Conservation (phyloP, 2,888 invertebrate genomes). For the Diplazon laetatorius region DNA sequence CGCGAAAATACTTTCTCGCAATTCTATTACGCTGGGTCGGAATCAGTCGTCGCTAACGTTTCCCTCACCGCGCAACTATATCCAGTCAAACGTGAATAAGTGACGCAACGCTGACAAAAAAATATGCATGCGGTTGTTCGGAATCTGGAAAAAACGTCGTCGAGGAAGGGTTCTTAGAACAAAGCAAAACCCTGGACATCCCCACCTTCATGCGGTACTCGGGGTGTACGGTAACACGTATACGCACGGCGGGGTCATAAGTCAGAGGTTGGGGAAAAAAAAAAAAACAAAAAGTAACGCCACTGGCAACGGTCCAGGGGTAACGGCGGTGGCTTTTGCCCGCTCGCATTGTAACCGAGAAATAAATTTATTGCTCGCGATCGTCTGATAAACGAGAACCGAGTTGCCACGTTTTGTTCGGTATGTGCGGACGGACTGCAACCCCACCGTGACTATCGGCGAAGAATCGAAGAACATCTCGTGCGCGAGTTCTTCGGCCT, state of each 20-base stretch:
- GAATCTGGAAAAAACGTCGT: neutral
- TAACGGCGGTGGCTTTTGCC: constrained; percentile 57
- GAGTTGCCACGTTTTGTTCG: constrained; percentile 40
- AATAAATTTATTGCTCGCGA: constrained; percentile 74
- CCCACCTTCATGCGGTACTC: constrained; percentile 12
- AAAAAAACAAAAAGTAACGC: constrained; percentile 72
- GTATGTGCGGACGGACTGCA: constrained; percentile 19
- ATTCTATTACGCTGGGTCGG: constrained; percentile 23
- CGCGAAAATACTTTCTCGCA: constrained; percentile 33
- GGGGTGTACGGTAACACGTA: constrained; percentile 22
- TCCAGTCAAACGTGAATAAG: neutral
- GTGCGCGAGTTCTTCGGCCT: constrained; percentile 33
- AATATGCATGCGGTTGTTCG: neutral
- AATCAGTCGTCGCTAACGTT: neutral
- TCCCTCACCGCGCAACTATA: neutral
- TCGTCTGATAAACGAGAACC: constrained; percentile 74
- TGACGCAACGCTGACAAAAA: constrained; percentile 23
- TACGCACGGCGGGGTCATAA: constrained; percentile 69
- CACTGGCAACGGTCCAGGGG: constrained; percentile 72
- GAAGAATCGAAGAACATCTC: constrained; percentile 53
- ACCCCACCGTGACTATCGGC: constrained; percentile 22
- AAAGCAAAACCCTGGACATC: constrained; percentile 63
- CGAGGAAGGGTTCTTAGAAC: constrained; percentile 66
- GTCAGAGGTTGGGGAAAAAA: constrained; percentile 67
- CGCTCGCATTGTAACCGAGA: constrained; percentile 72